Base-by-base conservation (phyloP, 2,888 invertebrate species). In the Scaptodrosophila latifasciaeformis region DNA sequence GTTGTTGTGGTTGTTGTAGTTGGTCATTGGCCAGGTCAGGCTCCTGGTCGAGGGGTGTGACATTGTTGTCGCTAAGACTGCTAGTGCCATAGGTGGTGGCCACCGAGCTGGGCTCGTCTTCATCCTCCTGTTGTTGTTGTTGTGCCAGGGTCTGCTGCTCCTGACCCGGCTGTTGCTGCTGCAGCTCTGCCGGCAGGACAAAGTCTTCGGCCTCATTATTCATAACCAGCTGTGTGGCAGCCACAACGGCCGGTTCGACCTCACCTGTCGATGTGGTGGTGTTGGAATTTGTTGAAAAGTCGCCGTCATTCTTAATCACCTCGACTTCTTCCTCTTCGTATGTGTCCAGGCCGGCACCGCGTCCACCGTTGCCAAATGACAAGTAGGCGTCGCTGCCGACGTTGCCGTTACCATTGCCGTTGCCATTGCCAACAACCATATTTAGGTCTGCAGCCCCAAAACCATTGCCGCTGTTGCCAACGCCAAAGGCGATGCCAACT, bases 71-170 rank as follows among this genome's bases (percentile, higher is more conserved):
- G 46, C 83, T 82, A 1, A 82, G 59, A 37, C 84, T 83, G 62
- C 81, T 82, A 12, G 82, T 84, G 24, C 84, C 82, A 37, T 82
- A 84, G 12, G 83, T 82, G 5, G 83, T 84, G 44, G 84, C 84
- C 49, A 84, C 71, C 2, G 84, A 84, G 56, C 84, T 84, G 10
- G 70, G 66, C 45, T 82, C 82, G 2, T 82, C 82, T 40, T 83
- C 84, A 29, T 82, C 84, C 15, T 67, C 74, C 2, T 49, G 55
- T 3, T 47, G 47, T 12, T 47, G 54, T 2, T 40, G 49, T 1
- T 52, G 46, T 9, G 27, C 45, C 15, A n/a, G 27, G n/a, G n/a
- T n/a, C 30, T 30, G 44, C n/a, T 54, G 57, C 49, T 50, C 19
- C 5, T 46, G 9, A 12, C 40, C 13, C 24, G 37, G 19, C 17